Evolutionary conservation across 2,113 vertebrate species (phyloP), one percentile per base, ranked within the genome.

Genomic region (Neodon shergylaensis): DNA sequence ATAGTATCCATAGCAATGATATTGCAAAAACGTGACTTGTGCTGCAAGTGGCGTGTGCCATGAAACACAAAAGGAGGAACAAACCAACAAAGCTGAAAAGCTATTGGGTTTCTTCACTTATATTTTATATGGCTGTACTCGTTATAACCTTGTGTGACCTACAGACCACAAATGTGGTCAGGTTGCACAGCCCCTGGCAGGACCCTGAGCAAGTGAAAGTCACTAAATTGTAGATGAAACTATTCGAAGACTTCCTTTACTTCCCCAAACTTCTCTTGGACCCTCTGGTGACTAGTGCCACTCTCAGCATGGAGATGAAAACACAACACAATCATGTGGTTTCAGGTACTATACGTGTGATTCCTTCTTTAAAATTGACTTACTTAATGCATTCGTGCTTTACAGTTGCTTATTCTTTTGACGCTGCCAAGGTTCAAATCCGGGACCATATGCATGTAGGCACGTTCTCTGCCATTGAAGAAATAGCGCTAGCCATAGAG

Each of bases 1-100:
- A 33, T 31, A 91, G 68, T 89, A 84, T 90, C 85, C 85, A 68
- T 95, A 85, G 22, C 47, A 78, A 65, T 94, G 78, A 42, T 44
- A 77, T 94, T 82, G 73, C 61, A 95, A 93, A 65, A 72, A 87
- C 1, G 13, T 76, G 72, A 88, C 61, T 81, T 90, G 79, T 19
- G 58, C 39, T 91, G n/a, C 28, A 86, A 88, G 65, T 84, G n/a
- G 8, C 16, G 5, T 76, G 11, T 63, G 19, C 76, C 47, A 52
- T 63, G 89, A 77, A 47, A 79, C 49, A 39, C 70, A 87, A 85
- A 93, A 88, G 22, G 73, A 74, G 87, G 22, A 19, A 79, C 12
- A 89, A 39, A 31, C 31, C 24, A 68, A 44, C 14, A 78, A 84
- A 28, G 14, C 54, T 7, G n/a, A 21, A 28, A 39, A 70, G 5